phyloP scores from a whole-genome alignment of 2,888 invertebrate genomes.

The Coelopa pilipes region DNA sequence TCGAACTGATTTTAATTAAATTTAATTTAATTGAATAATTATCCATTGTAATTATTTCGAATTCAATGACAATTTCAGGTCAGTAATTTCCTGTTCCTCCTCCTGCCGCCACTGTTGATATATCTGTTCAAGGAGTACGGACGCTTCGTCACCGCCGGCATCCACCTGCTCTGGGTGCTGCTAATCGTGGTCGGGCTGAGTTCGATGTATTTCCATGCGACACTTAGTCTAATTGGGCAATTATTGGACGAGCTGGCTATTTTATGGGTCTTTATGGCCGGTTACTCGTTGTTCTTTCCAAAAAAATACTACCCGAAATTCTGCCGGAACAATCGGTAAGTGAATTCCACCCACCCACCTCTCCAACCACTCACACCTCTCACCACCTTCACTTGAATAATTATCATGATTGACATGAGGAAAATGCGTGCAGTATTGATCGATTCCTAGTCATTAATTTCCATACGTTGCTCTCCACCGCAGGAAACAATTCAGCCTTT shows the following conservation, averaged over 20 bases:
- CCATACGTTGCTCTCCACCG: slow-evolving; percentile 27
- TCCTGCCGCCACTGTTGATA: slow-evolving; percentile 81
- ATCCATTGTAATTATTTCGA: no score
- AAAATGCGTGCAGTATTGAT: neutral
- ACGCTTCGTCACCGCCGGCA: slow-evolving; percentile 78
- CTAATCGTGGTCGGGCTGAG: slow-evolving; percentile 82
- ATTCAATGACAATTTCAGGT: slow-evolving; percentile 74
- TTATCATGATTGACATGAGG: neutral
- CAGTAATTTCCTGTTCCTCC: slow-evolving; percentile 81
- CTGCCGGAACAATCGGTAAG: slow-evolving; percentile 74
- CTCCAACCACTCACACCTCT: no score
- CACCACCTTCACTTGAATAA: neutral
- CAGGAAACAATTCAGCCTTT: slow-evolving; percentile 74
- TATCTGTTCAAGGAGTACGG: slow-evolving; percentile 82
- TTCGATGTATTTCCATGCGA: slow-evolving; percentile 88
- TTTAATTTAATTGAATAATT: no score
- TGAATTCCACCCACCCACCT: no score
- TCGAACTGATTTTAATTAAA: no score
- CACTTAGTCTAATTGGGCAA: slow-evolving; percentile 83
- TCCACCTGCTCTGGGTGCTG: slow-evolving; percentile 84
- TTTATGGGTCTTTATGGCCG: slow-evolving; percentile 83
- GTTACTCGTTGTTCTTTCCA: slow-evolving; percentile 80
- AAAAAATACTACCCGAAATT: slow-evolving; percentile 76
- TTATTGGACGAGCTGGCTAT: slow-evolving; percentile 84
- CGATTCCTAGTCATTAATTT: slow-evolving; percentile 11